Conservation (phyloP, 2,113 vertebrate species). For the Mesembrinibis cayennensis region DNA sequence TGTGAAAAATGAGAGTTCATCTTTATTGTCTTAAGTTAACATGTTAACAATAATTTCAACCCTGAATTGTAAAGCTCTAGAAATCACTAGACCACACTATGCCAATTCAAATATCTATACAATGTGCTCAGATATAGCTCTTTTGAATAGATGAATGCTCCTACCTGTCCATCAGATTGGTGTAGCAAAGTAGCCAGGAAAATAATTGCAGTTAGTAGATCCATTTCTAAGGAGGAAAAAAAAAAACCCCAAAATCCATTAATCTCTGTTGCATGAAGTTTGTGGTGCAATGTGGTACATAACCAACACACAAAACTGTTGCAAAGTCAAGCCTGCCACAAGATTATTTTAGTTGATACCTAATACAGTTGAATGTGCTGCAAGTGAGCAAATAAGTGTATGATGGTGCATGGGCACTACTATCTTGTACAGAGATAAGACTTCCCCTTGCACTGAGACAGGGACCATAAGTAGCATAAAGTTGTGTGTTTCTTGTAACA, state of each 20-base stretch:
- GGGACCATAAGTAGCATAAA: neutral
- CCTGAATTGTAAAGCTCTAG: neutral
- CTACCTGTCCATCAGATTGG: slow-evolving; percentile 23
- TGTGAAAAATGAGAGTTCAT: neutral
- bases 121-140: neutral
- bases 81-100: neutral
- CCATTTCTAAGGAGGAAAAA: slow-evolving; percentile 1
- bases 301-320: neutral
- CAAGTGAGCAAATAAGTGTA: neutral
- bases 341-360: neutral
- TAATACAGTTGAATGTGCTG: neutral
- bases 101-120: neutral
- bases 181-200: slow-evolving; percentile 23
- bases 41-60: neutral
- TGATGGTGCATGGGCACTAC: neutral
- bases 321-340: neutral
- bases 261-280: neutral
- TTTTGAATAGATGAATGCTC: neutral
- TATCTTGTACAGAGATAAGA: neutral
- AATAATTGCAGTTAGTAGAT: neutral
- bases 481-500: neutral
- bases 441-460: neutral
- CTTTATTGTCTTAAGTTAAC: neutral
- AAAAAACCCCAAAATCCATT: fast-evolving
- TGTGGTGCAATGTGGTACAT: neutral